Evolutionary conservation across 2,888 invertebrate genomes (phyloP).

Genomic region (Anodontia alba): DNA sequence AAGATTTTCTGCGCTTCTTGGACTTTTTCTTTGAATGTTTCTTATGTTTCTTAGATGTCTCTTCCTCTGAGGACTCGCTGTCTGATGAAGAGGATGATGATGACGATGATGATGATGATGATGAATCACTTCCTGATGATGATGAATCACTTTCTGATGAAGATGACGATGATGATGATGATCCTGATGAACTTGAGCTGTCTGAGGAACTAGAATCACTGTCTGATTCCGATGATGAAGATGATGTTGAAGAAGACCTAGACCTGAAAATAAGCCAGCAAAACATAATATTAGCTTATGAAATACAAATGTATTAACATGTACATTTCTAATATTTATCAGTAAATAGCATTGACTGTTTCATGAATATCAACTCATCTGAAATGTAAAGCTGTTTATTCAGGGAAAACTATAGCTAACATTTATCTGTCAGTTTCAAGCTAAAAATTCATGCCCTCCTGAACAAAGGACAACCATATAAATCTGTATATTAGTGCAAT

Average conservation of each 20-base stretch:
- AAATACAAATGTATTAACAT: background rate
- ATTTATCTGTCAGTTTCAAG: no score
- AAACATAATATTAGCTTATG: background rate
- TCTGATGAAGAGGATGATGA: slow-evolving; percentile 41
- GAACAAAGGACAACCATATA: no score
- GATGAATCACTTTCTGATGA: slow-evolving; percentile 24
- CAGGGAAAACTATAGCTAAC: no score
- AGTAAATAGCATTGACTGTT: no score
- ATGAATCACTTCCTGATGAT: slow-evolving; percentile 20
- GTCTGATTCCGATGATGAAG: background rate
- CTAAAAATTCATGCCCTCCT: no score
- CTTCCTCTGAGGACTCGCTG: slow-evolving; percentile 29
- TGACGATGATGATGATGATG: slow-evolving; percentile 19
- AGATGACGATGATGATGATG: slow-evolving; percentile 46
- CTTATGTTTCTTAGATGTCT: slow-evolving; percentile 24
- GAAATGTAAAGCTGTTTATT: no score
- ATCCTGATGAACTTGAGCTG: slow-evolving; percentile 34
- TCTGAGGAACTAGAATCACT: slow-evolving; percentile 32
- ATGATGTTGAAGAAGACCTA: slow-evolving; percentile 11
- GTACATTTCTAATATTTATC: no score
- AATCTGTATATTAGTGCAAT: no score
- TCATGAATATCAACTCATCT: no score
- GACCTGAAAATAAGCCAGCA: slow-evolving; percentile 30
- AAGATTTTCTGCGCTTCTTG: background rate
- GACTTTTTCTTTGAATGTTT: slow-evolving; percentile 18